Conservation (phyloP, 2,797 vertebrate genomes). For the Denticeps clupeoides region DNA sequence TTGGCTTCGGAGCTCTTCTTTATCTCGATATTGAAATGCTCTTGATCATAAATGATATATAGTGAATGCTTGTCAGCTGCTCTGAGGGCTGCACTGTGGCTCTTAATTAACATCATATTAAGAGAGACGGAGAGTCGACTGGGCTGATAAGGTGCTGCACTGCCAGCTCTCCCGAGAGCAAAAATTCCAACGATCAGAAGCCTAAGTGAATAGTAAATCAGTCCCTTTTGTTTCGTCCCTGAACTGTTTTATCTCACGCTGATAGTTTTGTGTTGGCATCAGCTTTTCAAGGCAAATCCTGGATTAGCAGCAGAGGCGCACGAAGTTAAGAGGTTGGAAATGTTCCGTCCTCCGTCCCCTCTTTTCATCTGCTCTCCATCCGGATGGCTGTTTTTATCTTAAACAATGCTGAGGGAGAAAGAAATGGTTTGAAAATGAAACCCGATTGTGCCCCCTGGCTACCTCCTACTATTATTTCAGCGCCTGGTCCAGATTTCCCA, state of each 20-base stretch:
- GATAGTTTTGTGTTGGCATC: conserved; percentile 28
- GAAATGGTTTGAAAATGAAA: background rate
- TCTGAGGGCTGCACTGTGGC: conserved; percentile 2
- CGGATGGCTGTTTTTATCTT: conserved; percentile 9
- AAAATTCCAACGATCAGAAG: conserved; percentile 23
- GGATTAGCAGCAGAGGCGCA: conserved; percentile 19
- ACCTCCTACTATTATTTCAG: too few species aligned
- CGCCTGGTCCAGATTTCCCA: too few species aligned
- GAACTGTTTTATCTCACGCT: conserved; percentile 16
- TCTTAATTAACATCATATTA: conserved; percentile 27
- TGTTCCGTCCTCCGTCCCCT: background rate
- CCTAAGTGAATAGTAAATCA: conserved; percentile 24
- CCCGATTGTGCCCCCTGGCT: too few species aligned
- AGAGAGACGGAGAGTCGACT: conserved; percentile 3
- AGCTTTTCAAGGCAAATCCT: conserved; percentile 26
- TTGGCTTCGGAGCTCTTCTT: conserved; percentile 8
- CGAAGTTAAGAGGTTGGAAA: conserved; percentile 12
- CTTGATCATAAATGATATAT: conserved; percentile 1
- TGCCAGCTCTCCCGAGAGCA: conserved; percentile 4
- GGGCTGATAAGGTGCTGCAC: conserved; percentile 18
- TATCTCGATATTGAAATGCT: conserved; percentile 1
- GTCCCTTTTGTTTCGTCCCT: background rate
- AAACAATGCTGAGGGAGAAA: background rate
- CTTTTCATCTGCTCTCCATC: background rate
- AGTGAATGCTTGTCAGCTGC: background rate